Evolutionary conservation across 2,113 vertebrate species (phyloP).

Genomic region (Saguinus imperator): DNA sequence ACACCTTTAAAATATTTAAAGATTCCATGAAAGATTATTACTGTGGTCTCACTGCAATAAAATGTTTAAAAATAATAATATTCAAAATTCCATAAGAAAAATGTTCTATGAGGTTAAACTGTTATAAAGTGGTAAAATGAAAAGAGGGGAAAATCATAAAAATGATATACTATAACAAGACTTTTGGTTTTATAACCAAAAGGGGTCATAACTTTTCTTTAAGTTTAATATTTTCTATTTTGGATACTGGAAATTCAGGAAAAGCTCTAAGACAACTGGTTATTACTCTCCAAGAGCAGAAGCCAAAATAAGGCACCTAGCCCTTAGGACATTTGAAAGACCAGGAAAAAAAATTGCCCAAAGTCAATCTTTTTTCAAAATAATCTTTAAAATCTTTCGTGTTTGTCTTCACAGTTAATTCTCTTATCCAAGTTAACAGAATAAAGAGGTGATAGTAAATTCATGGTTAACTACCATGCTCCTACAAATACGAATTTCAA

Average conservation of each 20-base stretch:
- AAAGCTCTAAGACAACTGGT: background rate
- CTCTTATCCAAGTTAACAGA: background rate
- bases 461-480: background rate
- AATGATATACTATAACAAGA: background rate
- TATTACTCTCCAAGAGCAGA: background rate
- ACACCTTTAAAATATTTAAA: background rate
- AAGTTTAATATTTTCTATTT: background rate
- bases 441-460: background rate
- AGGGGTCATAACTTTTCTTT: background rate
- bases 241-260: background rate
- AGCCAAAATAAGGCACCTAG: background rate
- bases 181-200: conserved; percentile 12
- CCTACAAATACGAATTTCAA: background rate
- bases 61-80: background rate
- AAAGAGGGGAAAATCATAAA: background rate
- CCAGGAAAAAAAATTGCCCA: background rate
- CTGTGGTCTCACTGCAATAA: background rate
- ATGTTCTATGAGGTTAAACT: background rate
- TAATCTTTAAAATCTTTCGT: background rate
- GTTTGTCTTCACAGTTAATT: background rate
- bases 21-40: conserved; percentile 4
- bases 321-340: background rate
- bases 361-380: background rate
- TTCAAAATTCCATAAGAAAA: background rate
- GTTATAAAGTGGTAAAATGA: background rate